Conservation (phyloP, 2,888 invertebrate genomes). For the Rhogogaster chlorosoma region DNA sequence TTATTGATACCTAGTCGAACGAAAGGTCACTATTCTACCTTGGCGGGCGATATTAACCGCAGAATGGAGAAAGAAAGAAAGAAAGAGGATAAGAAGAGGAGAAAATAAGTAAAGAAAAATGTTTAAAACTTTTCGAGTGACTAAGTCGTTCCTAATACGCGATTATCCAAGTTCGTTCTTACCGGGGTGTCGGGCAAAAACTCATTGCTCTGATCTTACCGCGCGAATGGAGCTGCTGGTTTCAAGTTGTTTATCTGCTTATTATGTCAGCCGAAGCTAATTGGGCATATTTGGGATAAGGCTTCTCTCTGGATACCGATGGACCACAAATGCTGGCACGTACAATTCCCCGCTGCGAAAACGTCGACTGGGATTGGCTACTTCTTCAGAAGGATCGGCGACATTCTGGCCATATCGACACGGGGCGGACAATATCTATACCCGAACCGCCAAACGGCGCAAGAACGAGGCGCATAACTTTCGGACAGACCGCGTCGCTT, state of each 20-base stretch:
- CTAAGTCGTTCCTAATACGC: slow-evolving; percentile 74
- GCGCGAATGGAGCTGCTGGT: slow-evolving; percentile 64
- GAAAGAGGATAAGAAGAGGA: slow-evolving; percentile 29
- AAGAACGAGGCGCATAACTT: slow-evolving; percentile 74
- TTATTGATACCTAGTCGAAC: background rate
- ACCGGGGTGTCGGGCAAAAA: slow-evolving; percentile 56
- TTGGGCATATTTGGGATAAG: slow-evolving; percentile 73
- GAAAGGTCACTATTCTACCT: background rate
- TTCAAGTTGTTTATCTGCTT: slow-evolving; percentile 75
- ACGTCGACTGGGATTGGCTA: slow-evolving; percentile 36
- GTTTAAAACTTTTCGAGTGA: slow-evolving; percentile 61
- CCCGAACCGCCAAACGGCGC: slow-evolving; percentile 51
- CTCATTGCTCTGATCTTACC: slow-evolving; percentile 72
- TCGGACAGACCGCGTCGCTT: slow-evolving; percentile 53
- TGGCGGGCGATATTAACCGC: background rate
- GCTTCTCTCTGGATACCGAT: slow-evolving; percentile 42
- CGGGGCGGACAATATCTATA: slow-evolving; percentile 40
- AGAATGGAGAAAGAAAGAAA: background rate
- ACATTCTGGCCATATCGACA: slow-evolving; percentile 51
- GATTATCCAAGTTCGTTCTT: slow-evolving; percentile 60
- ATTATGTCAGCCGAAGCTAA: slow-evolving; percentile 75
- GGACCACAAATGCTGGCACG: slow-evolving; percentile 69
- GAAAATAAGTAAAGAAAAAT: slow-evolving; percentile 15
- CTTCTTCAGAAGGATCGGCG: slow-evolving; percentile 45
- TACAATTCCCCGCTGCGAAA: slow-evolving; percentile 55